These are phyloP conservation scores for Pollimyrus isidori DNA, from an alignment of 2,113 vertebrate genomes.

Conservation along the genomic window DNA sequence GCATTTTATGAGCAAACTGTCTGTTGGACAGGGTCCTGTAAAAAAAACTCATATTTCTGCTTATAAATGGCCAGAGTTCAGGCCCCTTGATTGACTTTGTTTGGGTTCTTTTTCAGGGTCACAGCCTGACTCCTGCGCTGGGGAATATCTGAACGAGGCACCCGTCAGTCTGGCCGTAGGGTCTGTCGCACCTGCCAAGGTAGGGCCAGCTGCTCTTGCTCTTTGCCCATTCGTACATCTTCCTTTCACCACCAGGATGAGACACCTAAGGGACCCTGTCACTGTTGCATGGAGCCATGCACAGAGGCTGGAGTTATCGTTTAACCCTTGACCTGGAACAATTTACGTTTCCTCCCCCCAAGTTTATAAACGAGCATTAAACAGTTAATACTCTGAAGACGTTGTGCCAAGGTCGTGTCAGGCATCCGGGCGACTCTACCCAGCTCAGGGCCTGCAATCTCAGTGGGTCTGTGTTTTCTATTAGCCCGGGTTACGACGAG, in stretches of 20 bases:
- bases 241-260: neutral
- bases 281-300: neutral
- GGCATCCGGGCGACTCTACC: neutral
- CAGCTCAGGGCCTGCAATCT: neutral
- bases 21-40: neutral
- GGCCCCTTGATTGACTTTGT: conserved; percentile 1
- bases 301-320: neutral
- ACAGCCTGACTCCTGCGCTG: conserved; percentile 37
- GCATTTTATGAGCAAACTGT: neutral
- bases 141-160: conserved; percentile 35
- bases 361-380: neutral
- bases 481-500: neutral
- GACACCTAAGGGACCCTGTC: neutral
- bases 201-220: conserved; percentile 17
- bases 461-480: neutral
- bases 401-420: neutral
- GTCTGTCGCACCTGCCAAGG: conserved; percentile 38
- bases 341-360: neutral
- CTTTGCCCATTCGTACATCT: neutral
- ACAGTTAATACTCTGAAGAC: neutral
- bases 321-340: neutral
- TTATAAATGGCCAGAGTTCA: neutral
- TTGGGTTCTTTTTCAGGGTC: conserved; percentile 41
- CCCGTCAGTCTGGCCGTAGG: conserved; percentile 26
- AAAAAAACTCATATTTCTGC: neutral